Conservation (phyloP, 2,113 vertebrate species). For the Brachyhypopomus occidentalis region DNA sequence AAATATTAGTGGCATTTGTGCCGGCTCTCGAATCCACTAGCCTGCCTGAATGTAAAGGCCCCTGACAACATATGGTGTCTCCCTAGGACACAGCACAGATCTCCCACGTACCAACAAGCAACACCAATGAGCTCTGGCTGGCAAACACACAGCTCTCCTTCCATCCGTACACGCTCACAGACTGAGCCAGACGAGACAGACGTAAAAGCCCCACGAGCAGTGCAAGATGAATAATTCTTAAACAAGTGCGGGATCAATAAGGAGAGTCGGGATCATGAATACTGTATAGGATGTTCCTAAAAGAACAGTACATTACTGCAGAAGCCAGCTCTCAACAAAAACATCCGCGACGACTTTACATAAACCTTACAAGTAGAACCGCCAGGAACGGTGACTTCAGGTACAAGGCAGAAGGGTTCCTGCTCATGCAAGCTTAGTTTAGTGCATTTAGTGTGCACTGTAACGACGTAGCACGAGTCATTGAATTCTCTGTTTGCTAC, state of each 20-base stretch:
- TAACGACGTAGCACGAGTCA: neutral
- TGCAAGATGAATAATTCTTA: neutral
- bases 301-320: neutral
- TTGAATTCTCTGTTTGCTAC: neutral
- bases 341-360: too few relatives aligned
- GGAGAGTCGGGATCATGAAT: neutral
- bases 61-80: slow-evolving; percentile 73
- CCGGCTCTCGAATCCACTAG: slow-evolving; percentile 42
- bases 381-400: too few relatives aligned
- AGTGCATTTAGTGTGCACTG: too few relatives aligned
- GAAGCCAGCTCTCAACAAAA: neutral
- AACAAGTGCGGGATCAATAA: too few relatives aligned
- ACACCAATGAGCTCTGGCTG: slow-evolving; percentile 40
- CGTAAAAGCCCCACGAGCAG: neutral
- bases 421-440: neutral
- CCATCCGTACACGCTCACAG: neutral
- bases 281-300: neutral
- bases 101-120: slow-evolving; percentile 47
- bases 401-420: neutral
- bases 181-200: neutral
- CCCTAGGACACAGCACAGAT: slow-evolving; percentile 66
- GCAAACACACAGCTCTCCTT: slow-evolving; percentile 23
- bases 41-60: slow-evolving; percentile 31
- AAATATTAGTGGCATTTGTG: neutral
- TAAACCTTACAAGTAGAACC: too few relatives aligned